Percentiles rank a stretch among this genome's conserved stretches.
Evolutionary conservation across 2,113 vertebrate genomes (phyloP).

Genomic region (Syngnathus floridae): DNA sequence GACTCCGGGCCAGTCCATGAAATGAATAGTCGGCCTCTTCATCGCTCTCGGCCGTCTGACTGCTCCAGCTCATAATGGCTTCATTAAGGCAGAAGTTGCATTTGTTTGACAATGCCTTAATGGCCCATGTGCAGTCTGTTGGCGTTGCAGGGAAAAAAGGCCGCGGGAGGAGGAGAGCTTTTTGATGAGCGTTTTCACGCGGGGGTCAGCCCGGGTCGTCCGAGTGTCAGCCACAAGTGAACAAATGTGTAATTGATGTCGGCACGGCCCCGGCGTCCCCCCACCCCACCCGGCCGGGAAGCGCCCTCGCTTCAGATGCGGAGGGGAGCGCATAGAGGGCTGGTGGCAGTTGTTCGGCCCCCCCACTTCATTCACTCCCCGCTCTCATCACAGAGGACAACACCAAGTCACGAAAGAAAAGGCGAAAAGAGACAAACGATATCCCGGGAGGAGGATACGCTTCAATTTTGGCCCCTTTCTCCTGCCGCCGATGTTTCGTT

Average conservation of each 20-base stretch:
- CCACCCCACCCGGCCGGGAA: conserved; percentile 34
- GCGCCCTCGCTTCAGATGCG: conserved; percentile 45
- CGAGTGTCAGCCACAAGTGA: conserved; percentile 73
- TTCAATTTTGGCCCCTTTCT: conserved; percentile 67
- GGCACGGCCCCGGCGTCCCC: conserved; percentile 66
- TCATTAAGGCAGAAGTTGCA: conserved; percentile 77
- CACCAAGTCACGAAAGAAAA: conserved; percentile 64
- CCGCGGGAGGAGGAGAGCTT: conserved; percentile 60
- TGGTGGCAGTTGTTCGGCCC: conserved; percentile 34
- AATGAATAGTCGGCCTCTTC: conserved; percentile 71
- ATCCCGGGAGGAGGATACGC: conserved; percentile 70
- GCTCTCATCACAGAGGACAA: conserved; percentile 61
- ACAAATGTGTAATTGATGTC: conserved; percentile 83
- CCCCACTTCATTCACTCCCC: conserved; percentile 23
- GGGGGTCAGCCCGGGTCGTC: conserved; percentile 69
- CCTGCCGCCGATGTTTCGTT: conserved; percentile 55
- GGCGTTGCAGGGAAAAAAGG: conserved; percentile 53
- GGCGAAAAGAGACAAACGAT: conserved; percentile 60
- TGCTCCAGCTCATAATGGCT: conserved; percentile 76
- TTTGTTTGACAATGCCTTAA: conserved; percentile 76
- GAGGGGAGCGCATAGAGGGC: conserved; percentile 27
- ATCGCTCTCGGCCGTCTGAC: conserved; percentile 69
- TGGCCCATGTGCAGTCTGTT: conserved; percentile 72
- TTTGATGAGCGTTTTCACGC: conserved; percentile 71
- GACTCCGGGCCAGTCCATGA: conserved; percentile 68